phyloP scores from a whole-genome alignment of 2,888 invertebrate species.

The Clivina fossor region DNA sequence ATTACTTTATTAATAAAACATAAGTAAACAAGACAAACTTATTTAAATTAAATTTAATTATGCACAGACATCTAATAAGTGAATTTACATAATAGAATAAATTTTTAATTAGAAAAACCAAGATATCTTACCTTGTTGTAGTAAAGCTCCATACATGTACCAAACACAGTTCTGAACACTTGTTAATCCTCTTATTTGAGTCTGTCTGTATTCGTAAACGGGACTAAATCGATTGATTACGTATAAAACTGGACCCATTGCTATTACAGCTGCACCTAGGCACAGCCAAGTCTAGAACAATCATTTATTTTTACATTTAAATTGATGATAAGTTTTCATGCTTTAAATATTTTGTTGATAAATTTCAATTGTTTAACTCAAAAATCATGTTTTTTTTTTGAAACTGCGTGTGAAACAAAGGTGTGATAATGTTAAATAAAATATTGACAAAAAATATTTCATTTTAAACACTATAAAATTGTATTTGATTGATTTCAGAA shows the following conservation, averaged over 20 bases:
- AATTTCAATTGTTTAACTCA: not conserved
- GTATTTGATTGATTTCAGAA: no score
- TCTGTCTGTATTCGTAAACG: slow-evolving; percentile 66
- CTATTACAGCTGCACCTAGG: slow-evolving; percentile 68
- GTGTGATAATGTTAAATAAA: no score
- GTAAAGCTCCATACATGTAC: slow-evolving; percentile 87
- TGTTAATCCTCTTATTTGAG: slow-evolving; percentile 57
- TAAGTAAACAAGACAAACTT: no score
- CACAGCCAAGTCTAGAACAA: slow-evolving; percentile 77
- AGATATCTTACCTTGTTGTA: slow-evolving; percentile 79
- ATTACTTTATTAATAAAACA: no score
- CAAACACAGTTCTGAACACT: slow-evolving; percentile 75
- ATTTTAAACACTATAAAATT: no score
- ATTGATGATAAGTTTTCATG: not conserved
- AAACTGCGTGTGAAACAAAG: no score
- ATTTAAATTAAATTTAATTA: no score
- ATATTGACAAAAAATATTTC: no score
- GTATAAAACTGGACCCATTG: slow-evolving; percentile 78
- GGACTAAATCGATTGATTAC: slow-evolving; percentile 73
- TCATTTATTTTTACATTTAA: not conserved
- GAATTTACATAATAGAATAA: no score
- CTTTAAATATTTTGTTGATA: not conserved
- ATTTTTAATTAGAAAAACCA: no score
- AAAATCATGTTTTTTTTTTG: not conserved
- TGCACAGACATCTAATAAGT: no score